Evolutionary conservation across 2,113 vertebrate genomes (phyloP).

Genomic region (Phalacrocorax aristotelis): DNA sequence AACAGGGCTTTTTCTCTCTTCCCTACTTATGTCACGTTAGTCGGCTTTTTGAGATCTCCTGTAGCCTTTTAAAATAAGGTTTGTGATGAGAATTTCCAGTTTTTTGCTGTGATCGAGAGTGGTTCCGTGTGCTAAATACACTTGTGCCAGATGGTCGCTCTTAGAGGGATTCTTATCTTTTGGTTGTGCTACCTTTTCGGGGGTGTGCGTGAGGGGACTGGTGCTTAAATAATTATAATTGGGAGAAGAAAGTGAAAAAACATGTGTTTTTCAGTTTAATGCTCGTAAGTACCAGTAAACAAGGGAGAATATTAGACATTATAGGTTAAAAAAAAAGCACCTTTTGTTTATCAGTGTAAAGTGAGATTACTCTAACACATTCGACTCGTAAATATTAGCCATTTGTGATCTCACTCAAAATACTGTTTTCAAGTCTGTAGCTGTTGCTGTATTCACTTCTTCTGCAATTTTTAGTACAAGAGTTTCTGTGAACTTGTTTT

Average conservation of each 20-base stretch:
- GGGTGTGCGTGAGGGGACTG: not conserved
- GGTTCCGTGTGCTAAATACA: not conserved
- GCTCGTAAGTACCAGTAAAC: accelerated
- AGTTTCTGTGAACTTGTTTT: not conserved
- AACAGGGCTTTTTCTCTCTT: not conserved
- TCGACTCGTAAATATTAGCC: not conserved
- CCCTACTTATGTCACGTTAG: not conserved
- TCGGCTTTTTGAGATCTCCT: not conserved
- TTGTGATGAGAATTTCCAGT: not conserved
- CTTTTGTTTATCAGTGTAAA: not conserved
- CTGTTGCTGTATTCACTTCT: not conserved
- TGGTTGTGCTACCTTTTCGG: not conserved
- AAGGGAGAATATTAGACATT: not conserved
- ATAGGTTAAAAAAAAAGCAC: not conserved
- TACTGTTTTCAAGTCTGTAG: not conserved
- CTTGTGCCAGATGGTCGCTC: not conserved
- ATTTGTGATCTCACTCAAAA: not conserved
- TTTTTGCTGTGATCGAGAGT: not conserved
- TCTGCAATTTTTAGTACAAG: not conserved
- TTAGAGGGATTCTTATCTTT: not conserved
- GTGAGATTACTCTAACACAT: not conserved
- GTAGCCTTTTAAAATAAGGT: not conserved
- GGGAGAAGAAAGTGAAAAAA: not conserved
- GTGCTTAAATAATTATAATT: not conserved
- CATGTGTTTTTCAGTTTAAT: accelerated